Evolutionary conservation across 2,888 invertebrate genomes (phyloP), one percentile per base, ranked within the genome.

Genomic region (Patella pellucida): DNA sequence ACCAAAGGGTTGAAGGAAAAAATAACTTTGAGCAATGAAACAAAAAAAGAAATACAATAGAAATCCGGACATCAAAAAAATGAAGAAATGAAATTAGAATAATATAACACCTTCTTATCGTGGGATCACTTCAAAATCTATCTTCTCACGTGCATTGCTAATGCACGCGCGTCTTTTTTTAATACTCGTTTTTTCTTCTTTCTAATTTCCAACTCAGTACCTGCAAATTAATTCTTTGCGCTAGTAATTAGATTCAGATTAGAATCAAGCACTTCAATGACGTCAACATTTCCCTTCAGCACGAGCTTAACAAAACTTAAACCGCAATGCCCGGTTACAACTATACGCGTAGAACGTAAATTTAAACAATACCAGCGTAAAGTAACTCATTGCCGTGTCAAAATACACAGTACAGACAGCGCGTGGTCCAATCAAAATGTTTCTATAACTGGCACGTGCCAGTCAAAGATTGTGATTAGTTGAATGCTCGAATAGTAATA

Each of bases 391-490:
- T 41, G 41, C 41, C 41, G 41, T 41, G 41, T 41, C 41, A 41
- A 41, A 41, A 41, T 41, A 41, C 41, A 41, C 41, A 4, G 41
- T 41, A 41, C 41, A 41, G 41, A 41, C 41, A 16, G 19, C 56
- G 19, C 56, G 16, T 16, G n/a, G 56, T 19, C 56, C 56, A 56
- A 56, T 56, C 56, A 56, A 56, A 56, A 56, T 56, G 56, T 56
- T 56, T 56, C 56, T 56, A 56, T 56, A 16, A 56, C 56, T 9
- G 56, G 56, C 56, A 56, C 56, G 56, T 56, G 56, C 19, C 56
- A 19, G 9, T 9, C 56, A 19, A 56, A 16, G 19, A 19, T 19
- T 56, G 16, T 56, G 56, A 56, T 56, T 56, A 56, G 56, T 56
- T 56, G 56, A 19, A 16, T 19, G 19, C 56, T 19, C 16, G 56